Conservation (phyloP, 2,888 invertebrate species). For the Sussaba pulchella region DNA sequence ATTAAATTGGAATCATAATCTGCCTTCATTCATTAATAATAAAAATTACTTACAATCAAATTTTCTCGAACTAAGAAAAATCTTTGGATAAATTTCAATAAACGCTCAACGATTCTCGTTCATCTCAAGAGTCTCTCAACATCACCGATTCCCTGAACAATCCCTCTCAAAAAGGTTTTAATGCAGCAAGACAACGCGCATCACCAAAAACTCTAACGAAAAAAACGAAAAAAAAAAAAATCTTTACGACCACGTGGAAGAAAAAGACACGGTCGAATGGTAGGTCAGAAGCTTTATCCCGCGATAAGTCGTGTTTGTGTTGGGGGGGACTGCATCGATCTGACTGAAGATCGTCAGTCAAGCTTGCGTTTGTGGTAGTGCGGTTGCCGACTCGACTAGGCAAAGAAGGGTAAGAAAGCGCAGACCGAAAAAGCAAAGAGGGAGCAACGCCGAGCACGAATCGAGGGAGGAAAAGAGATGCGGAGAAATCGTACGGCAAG, state of each 20-base stretch:
- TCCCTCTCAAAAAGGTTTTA: neutral
- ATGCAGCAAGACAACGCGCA: no score
- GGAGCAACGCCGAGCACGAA: neutral
- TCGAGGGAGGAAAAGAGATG: neutral
- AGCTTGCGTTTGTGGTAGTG: neutral
- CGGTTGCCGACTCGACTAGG: conserved; percentile 2
- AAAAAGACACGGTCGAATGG: neutral
- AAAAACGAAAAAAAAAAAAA: neutral
- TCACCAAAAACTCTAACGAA: no score
- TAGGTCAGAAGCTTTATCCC: neutral
- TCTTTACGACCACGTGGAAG: neutral
- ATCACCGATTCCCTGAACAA: neutral
- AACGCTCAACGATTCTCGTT: no score
- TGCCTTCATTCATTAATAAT: no score
- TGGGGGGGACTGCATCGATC: conserved; percentile 6
- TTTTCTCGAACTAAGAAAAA: no score
- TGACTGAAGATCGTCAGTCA: neutral
- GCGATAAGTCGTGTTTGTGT: neutral
- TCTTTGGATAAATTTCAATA: no score
- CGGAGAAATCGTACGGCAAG: neutral
- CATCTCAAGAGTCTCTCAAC: neutral
- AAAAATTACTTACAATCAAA: no score
- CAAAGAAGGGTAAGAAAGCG: neutral
- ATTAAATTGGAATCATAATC: no score
- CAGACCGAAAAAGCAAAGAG: neutral